Percentiles rank a stretch among this genome's conserved stretches.
phyloP scores from a whole-genome alignment of 2,888 invertebrate genomes.

The Fabriciana adippe region DNA sequence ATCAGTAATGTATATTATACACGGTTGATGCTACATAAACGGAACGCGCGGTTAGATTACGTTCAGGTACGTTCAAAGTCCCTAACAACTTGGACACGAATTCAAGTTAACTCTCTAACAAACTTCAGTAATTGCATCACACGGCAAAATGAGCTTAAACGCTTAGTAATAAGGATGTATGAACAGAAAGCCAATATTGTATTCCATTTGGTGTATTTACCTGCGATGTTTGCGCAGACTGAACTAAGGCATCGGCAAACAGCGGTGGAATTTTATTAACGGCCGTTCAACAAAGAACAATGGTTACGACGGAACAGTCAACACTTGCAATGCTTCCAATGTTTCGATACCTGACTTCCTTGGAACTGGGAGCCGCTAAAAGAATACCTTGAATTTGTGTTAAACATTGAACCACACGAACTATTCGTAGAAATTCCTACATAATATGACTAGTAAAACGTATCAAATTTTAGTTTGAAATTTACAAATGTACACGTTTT shows the following conservation, averaged over 20 bases:
- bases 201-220: constrained; percentile 52
- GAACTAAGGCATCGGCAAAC: constrained; percentile 46
- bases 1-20: constrained; percentile 29
- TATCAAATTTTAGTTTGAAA: background rate
- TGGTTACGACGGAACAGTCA: constrained; percentile 42
- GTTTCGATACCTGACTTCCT: constrained; percentile 27
- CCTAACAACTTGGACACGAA: constrained; percentile 65
- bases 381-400: constrained; percentile 13
- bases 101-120: constrained; percentile 56
- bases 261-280: constrained; percentile 51
- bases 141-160: constrained; percentile 42
- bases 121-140: constrained; percentile 37
- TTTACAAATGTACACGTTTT: background rate
- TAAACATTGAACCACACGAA: background rate
- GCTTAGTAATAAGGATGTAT: constrained; percentile 33
- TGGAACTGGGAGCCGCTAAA: constrained; percentile 12
- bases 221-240: constrained; percentile 56
- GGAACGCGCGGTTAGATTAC: constrained; percentile 28
- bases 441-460: background rate
- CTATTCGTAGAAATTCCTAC: constrained; percentile 8
- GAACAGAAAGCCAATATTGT: constrained; percentile 19
- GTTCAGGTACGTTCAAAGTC: constrained; percentile 48
- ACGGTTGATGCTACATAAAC: constrained; percentile 1
- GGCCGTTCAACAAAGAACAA: constrained; percentile 49
- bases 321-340: constrained; percentile 34